Evolutionary conservation across 2,113 vertebrate genomes (phyloP).

Genomic region (Microtus montanus): DNA sequence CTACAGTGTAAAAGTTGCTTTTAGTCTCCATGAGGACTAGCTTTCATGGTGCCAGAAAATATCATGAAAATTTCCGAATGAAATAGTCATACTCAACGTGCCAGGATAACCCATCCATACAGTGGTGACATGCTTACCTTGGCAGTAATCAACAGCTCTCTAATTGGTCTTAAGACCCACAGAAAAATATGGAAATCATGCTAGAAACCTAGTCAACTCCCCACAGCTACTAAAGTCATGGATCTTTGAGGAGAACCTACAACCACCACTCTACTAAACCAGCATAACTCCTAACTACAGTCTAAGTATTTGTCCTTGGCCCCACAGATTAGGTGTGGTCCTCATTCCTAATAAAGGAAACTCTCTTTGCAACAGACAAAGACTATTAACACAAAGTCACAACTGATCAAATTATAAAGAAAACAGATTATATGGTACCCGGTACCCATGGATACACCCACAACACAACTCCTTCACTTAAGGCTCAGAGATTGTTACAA

Average conservation of each 20-base stretch:
- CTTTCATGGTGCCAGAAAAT: too few relatives aligned
- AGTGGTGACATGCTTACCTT: not conserved
- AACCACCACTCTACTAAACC: not conserved
- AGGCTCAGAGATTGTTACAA: not conserved
- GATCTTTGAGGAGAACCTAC: not conserved
- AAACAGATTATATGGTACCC: not conserved
- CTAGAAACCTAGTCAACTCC: not conserved
- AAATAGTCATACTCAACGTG: not conserved
- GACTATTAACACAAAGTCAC: not conserved
- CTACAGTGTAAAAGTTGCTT: slow-evolving; percentile 3
- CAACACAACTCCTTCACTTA: not conserved
- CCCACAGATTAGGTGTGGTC: not conserved
- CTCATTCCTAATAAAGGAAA: not conserved
- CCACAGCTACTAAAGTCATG: not conserved
- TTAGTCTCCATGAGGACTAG: not conserved
- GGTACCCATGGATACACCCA: not conserved
- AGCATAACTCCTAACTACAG: not conserved
- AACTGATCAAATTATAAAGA: not conserved
- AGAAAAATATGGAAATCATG: too few relatives aligned
- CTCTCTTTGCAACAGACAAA: not conserved
- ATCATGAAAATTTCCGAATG: not conserved
- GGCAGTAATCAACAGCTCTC: not conserved
- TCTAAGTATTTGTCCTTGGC: not conserved
- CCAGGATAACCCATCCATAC: not conserved
- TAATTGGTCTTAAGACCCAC: not conserved